phyloP scores from a whole-genome alignment of 2,113 vertebrate species.

The Saccopteryx bilineata region DNA sequence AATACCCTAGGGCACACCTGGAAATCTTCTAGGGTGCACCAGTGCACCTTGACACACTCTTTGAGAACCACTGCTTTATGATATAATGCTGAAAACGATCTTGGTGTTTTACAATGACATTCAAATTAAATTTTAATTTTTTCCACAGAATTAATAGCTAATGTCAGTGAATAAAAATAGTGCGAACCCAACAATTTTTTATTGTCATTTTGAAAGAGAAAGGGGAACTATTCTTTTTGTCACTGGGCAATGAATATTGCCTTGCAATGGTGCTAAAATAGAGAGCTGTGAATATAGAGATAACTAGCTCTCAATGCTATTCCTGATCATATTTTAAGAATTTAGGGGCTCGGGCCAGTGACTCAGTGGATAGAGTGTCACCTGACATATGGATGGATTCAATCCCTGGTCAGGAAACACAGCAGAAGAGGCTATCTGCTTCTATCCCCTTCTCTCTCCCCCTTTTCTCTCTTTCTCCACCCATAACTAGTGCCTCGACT shows the following conservation, averaged over 20 bases:
- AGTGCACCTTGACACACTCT: too few species aligned
- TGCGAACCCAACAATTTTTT: slow-evolving; percentile 80
- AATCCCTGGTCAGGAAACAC: too few species aligned
- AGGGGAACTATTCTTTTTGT: slow-evolving; percentile 66
- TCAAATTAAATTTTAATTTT: slow-evolving; percentile 89
- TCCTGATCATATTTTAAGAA: not conserved
- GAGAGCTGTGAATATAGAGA: not conserved
- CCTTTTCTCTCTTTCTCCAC: too few species aligned
- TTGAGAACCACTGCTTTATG: not conserved
- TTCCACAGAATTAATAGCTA: slow-evolving; percentile 85
- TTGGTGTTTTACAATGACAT: slow-evolving; percentile 84
- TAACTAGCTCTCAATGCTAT: not conserved
- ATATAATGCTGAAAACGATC: slow-evolving; percentile 82
- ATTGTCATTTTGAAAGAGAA: slow-evolving; percentile 67
- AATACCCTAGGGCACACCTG: too few species aligned
- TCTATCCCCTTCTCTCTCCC: too few species aligned
- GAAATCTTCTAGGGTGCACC: too few species aligned
- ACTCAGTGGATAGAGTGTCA: too few species aligned
- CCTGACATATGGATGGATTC: too few species aligned
- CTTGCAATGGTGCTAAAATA: not conserved
- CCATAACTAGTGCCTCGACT: too few species aligned
- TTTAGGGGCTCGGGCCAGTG: not conserved
- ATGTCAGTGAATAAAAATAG: slow-evolving; percentile 86
- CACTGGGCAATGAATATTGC: not conserved
- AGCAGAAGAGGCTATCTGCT: too few species aligned